Evolutionary conservation across 1,140 invertebrate genomes (phyloP), one percentile per base, ranked within the genome.

Genomic region (Heterodera schachtii): DNA sequence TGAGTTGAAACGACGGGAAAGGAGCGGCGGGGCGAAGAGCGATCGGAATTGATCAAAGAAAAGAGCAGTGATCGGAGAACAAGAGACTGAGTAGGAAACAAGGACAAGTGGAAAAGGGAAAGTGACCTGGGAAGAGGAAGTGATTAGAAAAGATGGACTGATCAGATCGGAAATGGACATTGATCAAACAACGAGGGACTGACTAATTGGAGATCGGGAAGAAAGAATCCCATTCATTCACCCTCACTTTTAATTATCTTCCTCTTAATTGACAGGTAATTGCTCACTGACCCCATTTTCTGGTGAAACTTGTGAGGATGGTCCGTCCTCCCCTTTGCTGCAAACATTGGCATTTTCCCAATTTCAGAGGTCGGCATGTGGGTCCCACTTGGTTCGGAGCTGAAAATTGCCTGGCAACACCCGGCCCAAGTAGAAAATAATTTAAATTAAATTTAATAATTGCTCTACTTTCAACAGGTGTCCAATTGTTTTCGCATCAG

Each of bases 341-440:
- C 73, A 41, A 46, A n/a, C 31, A n/a, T 44, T 11, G 21, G 3
- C 47, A 46, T 11, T 31, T 74, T 21, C 7, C 5, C 31, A 43
- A 8, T 83, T 89, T 75, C 66, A 88, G 87, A 89, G 83, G 88
- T 90, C 46, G 87, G 89, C 60, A 84, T 86, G 80, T 90, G 86
- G 85, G 82, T 89, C 8, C 86, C 87, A n/a, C 19, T 80, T 21
- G 87, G 86, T n/a, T 90, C 88, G 0, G 79, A 87, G 49, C 52
- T 89, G 11, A 82, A 77, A 19, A 89, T 89, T 74, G 86, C 88
- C 31, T 89, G 88, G 88, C 89, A 87, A 75, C 88, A 89, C 82
- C 88, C 87, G 31, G 81, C 84, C 49, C 89, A 90, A 19, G 57
- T 16, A 60, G 13, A 60, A 60, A n/a, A n/a, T n/a, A n/a, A n/a